Percentiles rank a stretch among this genome's conserved stretches.
Evolutionary conservation across 2,888 invertebrate species (phyloP).

Genomic region (Dorcus parallelipipedus): DNA sequence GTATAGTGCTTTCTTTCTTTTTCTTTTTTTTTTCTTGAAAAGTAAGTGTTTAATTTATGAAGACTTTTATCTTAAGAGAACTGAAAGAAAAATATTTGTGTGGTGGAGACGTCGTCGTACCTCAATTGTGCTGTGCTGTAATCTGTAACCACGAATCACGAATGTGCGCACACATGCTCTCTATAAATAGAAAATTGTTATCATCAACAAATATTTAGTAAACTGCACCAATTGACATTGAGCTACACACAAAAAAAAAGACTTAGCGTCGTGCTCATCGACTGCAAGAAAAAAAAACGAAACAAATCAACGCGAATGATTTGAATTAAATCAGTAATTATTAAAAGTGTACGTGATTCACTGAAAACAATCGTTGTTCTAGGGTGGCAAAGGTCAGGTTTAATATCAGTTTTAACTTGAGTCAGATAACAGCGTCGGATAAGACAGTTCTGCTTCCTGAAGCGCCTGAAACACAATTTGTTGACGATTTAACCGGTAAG

Average conservation of each 20-base stretch:
- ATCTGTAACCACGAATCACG: no score
- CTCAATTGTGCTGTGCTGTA: no score
- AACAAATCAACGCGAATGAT: background rate
- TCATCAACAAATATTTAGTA: background rate
- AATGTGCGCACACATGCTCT: no score
- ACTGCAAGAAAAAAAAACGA: background rate
- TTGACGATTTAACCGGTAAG: conserved; percentile 5
- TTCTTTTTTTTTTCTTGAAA: no score
- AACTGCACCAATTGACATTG: background rate
- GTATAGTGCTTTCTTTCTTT: no score
- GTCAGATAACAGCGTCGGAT: conserved; percentile 9
- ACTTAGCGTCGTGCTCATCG: no score
- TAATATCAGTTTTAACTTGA: conserved; percentile 8
- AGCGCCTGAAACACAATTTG: background rate
- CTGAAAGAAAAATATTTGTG: no score
- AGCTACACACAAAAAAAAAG: no score
- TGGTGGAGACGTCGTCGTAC: no score
- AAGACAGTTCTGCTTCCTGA: conserved; percentile 4
- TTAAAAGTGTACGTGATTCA: background rate
- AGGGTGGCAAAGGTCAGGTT: conserved; percentile 12
- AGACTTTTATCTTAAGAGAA: no score
- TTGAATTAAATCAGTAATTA: background rate
- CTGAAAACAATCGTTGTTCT: background rate
- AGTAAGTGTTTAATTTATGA: no score
- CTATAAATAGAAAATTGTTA: background rate